phyloP scores from a whole-genome alignment of 2,888 invertebrate species.

The Yponomeuta evonymella region DNA sequence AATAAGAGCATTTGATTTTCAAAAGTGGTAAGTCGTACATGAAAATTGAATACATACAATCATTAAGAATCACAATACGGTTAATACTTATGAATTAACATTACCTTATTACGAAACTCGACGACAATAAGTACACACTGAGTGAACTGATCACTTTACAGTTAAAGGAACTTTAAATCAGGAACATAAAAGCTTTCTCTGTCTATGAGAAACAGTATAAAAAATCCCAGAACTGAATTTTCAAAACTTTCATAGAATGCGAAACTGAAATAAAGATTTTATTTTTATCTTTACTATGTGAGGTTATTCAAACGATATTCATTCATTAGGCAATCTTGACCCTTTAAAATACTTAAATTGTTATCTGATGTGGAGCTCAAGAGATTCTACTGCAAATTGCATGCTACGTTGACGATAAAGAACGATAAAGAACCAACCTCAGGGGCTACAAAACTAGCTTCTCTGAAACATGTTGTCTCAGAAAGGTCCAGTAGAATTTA shows the following conservation, averaged over 20 bases:
- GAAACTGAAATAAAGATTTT: neutral
- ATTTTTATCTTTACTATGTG: neutral
- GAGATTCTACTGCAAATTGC: no score
- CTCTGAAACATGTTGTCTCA: no score
- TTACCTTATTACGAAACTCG: slow-evolving; percentile 56
- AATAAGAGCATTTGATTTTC: slow-evolving; percentile 40
- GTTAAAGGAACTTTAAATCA: neutral
- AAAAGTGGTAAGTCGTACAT: slow-evolving; percentile 51
- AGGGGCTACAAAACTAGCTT: no score
- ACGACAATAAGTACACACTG: slow-evolving; percentile 47
- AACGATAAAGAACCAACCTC: no score
- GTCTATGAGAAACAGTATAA: neutral
- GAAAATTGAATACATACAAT: slow-evolving; percentile 56
- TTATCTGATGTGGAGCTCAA: no score
- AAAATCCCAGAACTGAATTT: neutral
- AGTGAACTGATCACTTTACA: slow-evolving; percentile 18
- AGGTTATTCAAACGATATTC: neutral
- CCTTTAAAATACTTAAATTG: neutral
- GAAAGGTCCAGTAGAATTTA: no score
- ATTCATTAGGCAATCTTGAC: neutral
- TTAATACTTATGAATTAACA: slow-evolving; percentile 68
- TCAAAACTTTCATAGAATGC: neutral
- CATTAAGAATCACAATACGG: slow-evolving; percentile 71
- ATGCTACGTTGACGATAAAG: no score
- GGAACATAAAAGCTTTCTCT: neutral